Evolutionary conservation across 2,888 invertebrate species (phyloP).

Genomic region (Campoletis raptor): DNA sequence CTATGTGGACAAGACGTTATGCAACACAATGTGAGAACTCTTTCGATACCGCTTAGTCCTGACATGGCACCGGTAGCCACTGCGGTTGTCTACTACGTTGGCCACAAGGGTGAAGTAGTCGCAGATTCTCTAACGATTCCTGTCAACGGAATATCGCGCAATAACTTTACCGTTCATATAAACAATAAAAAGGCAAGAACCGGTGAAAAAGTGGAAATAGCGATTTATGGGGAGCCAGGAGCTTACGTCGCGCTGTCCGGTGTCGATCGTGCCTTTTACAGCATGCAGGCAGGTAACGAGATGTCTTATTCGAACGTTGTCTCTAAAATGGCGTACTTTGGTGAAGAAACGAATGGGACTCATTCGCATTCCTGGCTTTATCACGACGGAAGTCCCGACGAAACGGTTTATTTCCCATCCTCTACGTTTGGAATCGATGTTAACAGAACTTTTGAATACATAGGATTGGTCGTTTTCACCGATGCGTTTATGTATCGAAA

Average conservation of each 20-base stretch:
- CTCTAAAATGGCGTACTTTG: slow-evolving; percentile 94
- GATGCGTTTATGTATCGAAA: slow-evolving; percentile 93
- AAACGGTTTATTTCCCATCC: slow-evolving; percentile 94
- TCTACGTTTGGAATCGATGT: slow-evolving; percentile 97
- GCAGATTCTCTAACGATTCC: slow-evolving; percentile 98
- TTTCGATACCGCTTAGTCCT: slow-evolving; percentile 92
- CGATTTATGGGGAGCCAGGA: slow-evolving; percentile 97
- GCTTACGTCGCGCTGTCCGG: slow-evolving; percentile 97
- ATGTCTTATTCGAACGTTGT: slow-evolving; percentile 94
- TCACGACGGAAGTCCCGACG: slow-evolving; percentile 94
- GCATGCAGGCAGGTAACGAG: slow-evolving; percentile 97
- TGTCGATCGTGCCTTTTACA: slow-evolving; percentile 95
- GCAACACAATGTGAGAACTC: slow-evolving; percentile 91
- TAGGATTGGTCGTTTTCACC: slow-evolving; percentile 95
- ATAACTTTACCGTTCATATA: slow-evolving; percentile 94
- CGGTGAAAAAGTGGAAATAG: slow-evolving; percentile 96
- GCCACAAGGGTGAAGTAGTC: slow-evolving; percentile 93
- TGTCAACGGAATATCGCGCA: slow-evolving; percentile 97
- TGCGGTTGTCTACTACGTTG: slow-evolving; percentile 94
- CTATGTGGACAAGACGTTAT: slow-evolving; percentile 94
- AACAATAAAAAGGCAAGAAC: slow-evolving; percentile 98
- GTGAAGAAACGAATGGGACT: slow-evolving; percentile 94
- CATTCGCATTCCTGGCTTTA: slow-evolving; percentile 94
- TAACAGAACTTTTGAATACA: slow-evolving; percentile 96
- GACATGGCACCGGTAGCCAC: slow-evolving; percentile 98